These are phyloP conservation scores for Trilocha varians DNA, from an alignment of 2,888 invertebrate species.

Conservation along the genomic window DNA sequence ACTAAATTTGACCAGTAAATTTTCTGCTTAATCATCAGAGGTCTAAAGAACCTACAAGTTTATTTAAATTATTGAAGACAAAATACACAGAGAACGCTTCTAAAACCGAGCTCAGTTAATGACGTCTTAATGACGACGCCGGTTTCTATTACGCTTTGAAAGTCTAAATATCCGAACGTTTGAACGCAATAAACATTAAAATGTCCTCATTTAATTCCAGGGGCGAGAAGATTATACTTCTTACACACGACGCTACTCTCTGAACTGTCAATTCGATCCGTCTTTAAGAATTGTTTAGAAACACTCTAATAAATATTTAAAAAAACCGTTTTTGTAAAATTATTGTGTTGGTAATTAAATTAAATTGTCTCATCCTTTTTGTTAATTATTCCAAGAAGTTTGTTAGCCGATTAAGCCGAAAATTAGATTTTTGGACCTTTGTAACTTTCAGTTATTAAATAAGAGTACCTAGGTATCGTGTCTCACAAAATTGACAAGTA, in stretches of 20 bases:
- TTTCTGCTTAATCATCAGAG: constrained; percentile 5
- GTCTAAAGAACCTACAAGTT: background rate
- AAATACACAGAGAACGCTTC: constrained; percentile 22
- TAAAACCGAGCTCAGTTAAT: constrained; percentile 35
- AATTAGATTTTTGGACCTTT: too few species aligned
- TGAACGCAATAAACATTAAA: constrained; percentile 2
- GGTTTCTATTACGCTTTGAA: constrained; percentile 14
- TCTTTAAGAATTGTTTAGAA: background rate
- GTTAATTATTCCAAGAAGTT: too few species aligned
- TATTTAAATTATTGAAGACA: background rate
- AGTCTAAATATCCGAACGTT: constrained; percentile 7
- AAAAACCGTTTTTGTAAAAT: too few species aligned
- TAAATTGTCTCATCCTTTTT: too few species aligned
- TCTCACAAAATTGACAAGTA: too few species aligned
- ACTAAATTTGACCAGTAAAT: background rate
- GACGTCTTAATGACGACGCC: constrained; percentile 33
- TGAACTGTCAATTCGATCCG: background rate
- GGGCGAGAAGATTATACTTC: background rate
- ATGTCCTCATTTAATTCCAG: constrained; percentile 6
- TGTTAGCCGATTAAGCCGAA: too few species aligned
- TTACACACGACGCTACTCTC: too few species aligned
- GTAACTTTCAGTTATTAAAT: too few species aligned
- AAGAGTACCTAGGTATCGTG: too few species aligned
- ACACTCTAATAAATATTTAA: too few species aligned
- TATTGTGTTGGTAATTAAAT: too few species aligned